Evolutionary conservation across 2,113 vertebrate species (phyloP), one percentile per base, ranked within the genome.

Genomic region (Penelope pileata): DNA sequence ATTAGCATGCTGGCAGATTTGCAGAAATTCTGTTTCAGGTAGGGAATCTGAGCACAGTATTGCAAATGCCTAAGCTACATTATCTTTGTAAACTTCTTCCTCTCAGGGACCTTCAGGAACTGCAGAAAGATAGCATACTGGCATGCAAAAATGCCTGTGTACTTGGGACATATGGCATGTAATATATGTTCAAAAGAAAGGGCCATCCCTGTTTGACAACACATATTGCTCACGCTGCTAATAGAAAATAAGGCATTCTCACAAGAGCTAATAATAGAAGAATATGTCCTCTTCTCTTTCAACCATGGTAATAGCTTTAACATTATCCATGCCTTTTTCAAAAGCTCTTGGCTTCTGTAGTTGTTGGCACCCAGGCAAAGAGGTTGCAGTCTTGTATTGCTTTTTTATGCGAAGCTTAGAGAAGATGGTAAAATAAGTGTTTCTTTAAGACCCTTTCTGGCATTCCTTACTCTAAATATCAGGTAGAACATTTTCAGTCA

Each of bases 401-500:
- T 91, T 96, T 96, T 77, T 80, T 86, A 50, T 45, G 62, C 30
- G 12, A 45, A 76, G 66, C 43, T 92, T 92, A 68, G 16, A 67
- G 54, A 78, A 91, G 54, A 88, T 9, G 2, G 38, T 59, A 75
- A 56, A 85, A 90, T 53, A 69, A 48, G n/a, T 40, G 34, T 10
- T 83, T 93, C 47, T 83, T 27, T 73, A 88, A 91, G 60, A 36
- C 43, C 22, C 77, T 87, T 95, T 91, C 60, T 68, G 56, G 29
- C 23, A 53, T 19, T 93, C 26, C 76, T 92, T 81, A 68, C 60
- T 76, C 24, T 70, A 91, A 84, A 50, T 73, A 86, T 58, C 60
- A 79, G 66, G 42, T 5, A 53, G 36, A 92, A 74, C 91, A 92
- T 85, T 93, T 94, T 94, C 59, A 89, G 91, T 78, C 88, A 93